These are phyloP conservation scores for Sorex maritimensis DNA, from an alignment of 2,797 vertebrate species.

Conservation along the genomic window DNA sequence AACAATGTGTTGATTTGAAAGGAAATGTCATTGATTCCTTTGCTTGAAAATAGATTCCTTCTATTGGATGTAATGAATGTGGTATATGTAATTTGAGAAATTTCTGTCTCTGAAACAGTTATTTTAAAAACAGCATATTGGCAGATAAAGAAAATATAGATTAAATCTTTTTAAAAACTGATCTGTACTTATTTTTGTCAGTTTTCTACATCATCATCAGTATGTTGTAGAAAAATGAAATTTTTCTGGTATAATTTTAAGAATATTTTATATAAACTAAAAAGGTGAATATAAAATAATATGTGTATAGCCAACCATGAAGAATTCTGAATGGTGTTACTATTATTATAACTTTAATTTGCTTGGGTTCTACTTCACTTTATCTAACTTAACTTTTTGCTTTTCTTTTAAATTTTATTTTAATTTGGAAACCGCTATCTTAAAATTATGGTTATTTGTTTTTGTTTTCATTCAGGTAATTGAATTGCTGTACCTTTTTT, in stretches of 20 bases:
- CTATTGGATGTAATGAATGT: background rate
- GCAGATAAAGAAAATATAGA: conserved; percentile 29
- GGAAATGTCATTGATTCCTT: conserved; percentile 52
- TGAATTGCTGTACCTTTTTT: background rate
- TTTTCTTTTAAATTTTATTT: conserved; percentile 49
- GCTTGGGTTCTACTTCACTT: background rate
- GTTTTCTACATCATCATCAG: background rate
- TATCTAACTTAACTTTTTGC: conserved; percentile 60
- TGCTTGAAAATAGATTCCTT: conserved; percentile 40
- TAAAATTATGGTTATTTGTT: conserved; percentile 49
- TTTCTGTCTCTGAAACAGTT: conserved; percentile 63
- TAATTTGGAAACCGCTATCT: conserved; percentile 35
- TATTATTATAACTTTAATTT: background rate
- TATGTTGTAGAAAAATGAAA: conserved; percentile 39
- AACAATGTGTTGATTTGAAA: background rate
- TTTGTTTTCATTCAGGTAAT: conserved; percentile 36
- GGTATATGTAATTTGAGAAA: conserved; percentile 62
- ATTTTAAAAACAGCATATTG: background rate
- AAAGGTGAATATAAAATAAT: conserved; percentile 9
- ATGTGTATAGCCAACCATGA: background rate
- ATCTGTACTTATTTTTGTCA: conserved; percentile 24
- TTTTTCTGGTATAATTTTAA: conserved; percentile 66
- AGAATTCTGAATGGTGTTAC: background rate
- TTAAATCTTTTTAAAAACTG: conserved; percentile 29
- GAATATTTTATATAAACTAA: conserved; percentile 37